Percentiles rank a stretch among this genome's conserved stretches.
Conservation (phyloP, 2,113 vertebrate genomes). For the Pao palembangensis region DNA sequence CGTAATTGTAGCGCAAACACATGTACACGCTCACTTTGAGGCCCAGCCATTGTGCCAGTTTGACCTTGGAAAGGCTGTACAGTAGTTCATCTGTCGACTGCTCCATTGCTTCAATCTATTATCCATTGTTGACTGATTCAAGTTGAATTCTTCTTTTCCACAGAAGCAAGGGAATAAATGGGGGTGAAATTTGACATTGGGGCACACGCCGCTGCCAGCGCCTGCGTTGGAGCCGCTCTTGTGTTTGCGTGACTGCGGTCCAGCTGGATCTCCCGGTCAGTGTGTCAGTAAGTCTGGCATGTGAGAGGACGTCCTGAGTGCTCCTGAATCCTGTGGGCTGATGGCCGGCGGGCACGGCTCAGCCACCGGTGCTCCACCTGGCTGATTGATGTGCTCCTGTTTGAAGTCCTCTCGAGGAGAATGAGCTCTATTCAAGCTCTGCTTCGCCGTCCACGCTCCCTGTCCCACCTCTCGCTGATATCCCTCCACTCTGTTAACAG, state of each 20-base stretch:
- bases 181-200: conserved; percentile 11
- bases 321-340: conserved; percentile 55
- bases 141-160: conserved; percentile 35
- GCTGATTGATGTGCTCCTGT: conserved; percentile 60
- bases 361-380: conserved; percentile 59
- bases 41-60: conserved; percentile 23
- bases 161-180: conserved; percentile 6
- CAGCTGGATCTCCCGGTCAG: conserved; percentile 37
- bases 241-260: conserved; percentile 14
- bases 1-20: conserved; percentile 65
- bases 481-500: conserved; percentile 66
- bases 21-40: conserved; percentile 44
- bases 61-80: conserved; percentile 28
- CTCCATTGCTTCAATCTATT: conserved; percentile 29
- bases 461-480: conserved; percentile 39
- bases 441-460: conserved; percentile 33
- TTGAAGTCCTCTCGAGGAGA: conserved; percentile 69
- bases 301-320: conserved; percentile 48
- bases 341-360: conserved; percentile 47
- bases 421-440: conserved; percentile 66
- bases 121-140: conserved; percentile 39
- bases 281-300: conserved; percentile 53
- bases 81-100: conserved; percentile 15
- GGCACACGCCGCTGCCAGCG: conserved; percentile 1
- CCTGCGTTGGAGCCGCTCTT: neutral